These are phyloP conservation scores for Pogonognathellus flavescens DNA, from an alignment of 1,140 invertebrate genomes.

Conservation along the genomic window DNA sequence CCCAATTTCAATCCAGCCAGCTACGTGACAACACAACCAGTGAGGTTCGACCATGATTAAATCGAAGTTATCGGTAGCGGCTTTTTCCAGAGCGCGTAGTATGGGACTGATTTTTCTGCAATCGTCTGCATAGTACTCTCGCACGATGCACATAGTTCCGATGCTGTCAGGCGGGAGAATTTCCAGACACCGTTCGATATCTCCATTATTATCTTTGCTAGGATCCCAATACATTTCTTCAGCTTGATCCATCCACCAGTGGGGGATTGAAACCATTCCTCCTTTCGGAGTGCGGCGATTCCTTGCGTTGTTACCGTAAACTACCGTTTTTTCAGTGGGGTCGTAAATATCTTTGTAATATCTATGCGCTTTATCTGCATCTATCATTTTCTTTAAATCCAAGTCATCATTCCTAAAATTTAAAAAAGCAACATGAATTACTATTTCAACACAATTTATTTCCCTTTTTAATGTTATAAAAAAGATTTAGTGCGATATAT, in stretches of 20 bases:
- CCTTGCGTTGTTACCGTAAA: background rate
- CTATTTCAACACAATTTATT: too few relatives aligned
- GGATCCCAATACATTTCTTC: background rate
- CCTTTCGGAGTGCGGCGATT: background rate
- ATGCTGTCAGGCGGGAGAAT: background rate
- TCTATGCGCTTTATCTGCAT: background rate
- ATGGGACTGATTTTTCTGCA: background rate
- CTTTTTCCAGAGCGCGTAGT: background rate
- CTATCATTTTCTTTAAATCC: background rate
- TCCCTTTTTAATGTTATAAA: too few relatives aligned
- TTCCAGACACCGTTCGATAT: background rate
- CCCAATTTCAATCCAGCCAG: background rate
- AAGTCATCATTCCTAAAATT: background rate
- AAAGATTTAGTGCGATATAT: too few relatives aligned
- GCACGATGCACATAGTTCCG: slow-evolving; percentile 10
- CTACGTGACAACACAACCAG: background rate
- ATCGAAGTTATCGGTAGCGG: background rate
- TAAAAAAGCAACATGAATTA: too few relatives aligned
- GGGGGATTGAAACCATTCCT: background rate
- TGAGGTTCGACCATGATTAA: background rate
- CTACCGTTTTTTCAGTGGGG: background rate
- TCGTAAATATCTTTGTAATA: background rate
- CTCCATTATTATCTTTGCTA: background rate
- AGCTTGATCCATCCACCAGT: background rate
- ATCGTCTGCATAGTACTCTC: background rate